Evolutionary conservation across 1,140 invertebrate species (phyloP), one percentile per base, ranked within the genome.

Genomic region (Odontomachus brunneus): DNA sequence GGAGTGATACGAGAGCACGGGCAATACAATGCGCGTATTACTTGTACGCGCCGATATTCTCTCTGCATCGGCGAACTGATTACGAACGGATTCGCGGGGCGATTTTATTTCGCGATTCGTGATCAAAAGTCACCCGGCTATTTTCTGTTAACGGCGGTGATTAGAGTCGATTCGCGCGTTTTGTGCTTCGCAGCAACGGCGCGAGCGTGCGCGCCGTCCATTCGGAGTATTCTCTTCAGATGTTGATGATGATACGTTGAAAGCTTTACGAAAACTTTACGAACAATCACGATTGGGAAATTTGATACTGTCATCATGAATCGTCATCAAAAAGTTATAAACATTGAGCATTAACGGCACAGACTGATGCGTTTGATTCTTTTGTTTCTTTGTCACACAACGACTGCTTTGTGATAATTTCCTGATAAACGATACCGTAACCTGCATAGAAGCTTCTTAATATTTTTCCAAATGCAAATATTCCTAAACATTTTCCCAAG

Each of bases 51-150:
- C 75, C 29, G 29, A 17, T 55, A 57, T 57, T 78, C 63, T 69
- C 63, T 69, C 63, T 19, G 63, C 60, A 53, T 19, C 62, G 60
- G 29, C 63, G 65, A 71, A 71, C 65, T 80, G 75, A 80, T 80
- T 80, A 80, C 75, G 53, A 22, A 59, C 51, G 33, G 51, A 80
- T 80, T 69, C 69, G 65, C 33, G 9, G 17, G 15, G 14, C 14
- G 33, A 80, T 80, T 80, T 80, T 80, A 48, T 80, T 71, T 48
- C 51, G n/a, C n/a, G 11, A 69, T 5, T 22, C 3, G 3, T 29
- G 29, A 29, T 59, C 22, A 57, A 59, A 71, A 48, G 33, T 69
- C 19, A 12, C 17, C n/a, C 4, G 29, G 17, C 15, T 9, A 33
- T 19, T 53, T 15, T 53, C 24, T 38, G 19, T 66, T 33, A 14